These are phyloP conservation scores for Marisa cornuarietis DNA, from an alignment of 1,140 invertebrate species.

Conservation along the genomic window DNA sequence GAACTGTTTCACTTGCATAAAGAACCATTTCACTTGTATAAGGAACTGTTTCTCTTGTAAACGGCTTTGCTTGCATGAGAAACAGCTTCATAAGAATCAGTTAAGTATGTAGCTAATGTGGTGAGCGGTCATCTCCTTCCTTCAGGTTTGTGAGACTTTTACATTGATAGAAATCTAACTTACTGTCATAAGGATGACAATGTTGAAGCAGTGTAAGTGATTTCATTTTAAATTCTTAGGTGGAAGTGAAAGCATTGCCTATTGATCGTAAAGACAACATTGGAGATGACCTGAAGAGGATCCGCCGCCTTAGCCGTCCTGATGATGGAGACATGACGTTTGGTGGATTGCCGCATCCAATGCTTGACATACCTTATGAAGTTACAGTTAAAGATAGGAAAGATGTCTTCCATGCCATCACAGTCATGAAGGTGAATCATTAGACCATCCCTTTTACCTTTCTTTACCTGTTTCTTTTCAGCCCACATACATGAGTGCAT, in stretches of 20 bases:
- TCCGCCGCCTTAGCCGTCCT: slow-evolving; percentile 71
- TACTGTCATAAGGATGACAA: too few relatives aligned
- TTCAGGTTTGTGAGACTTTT: too few relatives aligned
- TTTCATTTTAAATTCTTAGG: slow-evolving; percentile 54
- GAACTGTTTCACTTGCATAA: too few relatives aligned
- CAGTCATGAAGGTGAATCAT: slow-evolving; percentile 83
- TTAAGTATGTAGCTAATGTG: too few relatives aligned
- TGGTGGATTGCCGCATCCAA: slow-evolving; percentile 76
- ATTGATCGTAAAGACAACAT: slow-evolving; percentile 71
- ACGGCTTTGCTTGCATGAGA: too few relatives aligned
- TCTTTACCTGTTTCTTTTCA: background rate
- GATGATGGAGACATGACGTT: slow-evolving; percentile 74
- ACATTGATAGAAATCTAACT: too few relatives aligned
- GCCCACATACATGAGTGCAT: background rate
- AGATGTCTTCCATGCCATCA: slow-evolving; percentile 89
- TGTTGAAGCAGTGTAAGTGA: too few relatives aligned
- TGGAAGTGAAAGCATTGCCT: slow-evolving; percentile 79
- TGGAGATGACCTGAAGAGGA: slow-evolving; percentile 63
- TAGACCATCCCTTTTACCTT: background rate
- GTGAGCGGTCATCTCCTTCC: too few relatives aligned
- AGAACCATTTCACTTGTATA: too few relatives aligned
- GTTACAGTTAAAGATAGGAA: slow-evolving; percentile 90
- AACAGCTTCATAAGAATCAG: too few relatives aligned
- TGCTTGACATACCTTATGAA: slow-evolving; percentile 84
- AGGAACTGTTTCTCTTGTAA: too few relatives aligned